phyloP scores from a whole-genome alignment of 2,888 invertebrate species.

The Rutpela maculata region DNA sequence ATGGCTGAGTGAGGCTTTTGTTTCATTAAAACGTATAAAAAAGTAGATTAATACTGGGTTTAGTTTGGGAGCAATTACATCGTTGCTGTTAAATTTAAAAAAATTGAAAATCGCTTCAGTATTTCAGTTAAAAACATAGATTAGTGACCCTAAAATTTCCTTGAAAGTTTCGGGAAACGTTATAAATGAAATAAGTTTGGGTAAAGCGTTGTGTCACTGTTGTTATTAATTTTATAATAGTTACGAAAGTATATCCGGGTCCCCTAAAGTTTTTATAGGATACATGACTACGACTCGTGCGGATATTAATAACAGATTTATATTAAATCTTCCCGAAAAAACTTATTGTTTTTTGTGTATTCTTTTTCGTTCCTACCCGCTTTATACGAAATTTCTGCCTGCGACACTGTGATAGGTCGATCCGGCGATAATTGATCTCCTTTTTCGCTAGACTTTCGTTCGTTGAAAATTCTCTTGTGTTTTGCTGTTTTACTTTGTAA shows the following conservation, averaged over 20 bases:
- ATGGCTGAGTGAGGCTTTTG: too few species aligned
- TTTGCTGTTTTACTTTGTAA: conserved; percentile 53
- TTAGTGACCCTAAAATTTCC: conserved; percentile 31
- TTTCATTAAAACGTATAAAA: too few species aligned
- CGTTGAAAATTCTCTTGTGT: conserved; percentile 45
- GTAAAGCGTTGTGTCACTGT: conserved; percentile 34
- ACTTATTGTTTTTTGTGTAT: conserved; percentile 43
- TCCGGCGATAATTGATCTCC: conserved; percentile 43
- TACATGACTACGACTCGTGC: conserved; percentile 36
- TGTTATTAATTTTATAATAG: conserved; percentile 43
- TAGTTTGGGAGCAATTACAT: neutral
- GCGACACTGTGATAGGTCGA: conserved; percentile 38
- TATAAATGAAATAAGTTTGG: conserved; percentile 39
- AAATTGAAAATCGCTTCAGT: neutral
- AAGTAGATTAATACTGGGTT: neutral
- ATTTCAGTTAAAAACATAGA: conserved; percentile 15
- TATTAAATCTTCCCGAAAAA: conserved; percentile 44
- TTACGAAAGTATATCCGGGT: conserved; percentile 37
- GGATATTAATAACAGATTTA: conserved; percentile 44
- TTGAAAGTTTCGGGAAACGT: conserved; percentile 27
- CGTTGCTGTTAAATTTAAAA: neutral
- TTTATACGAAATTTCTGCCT: conserved; percentile 42
- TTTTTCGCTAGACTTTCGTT: conserved; percentile 23
- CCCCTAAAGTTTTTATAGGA: conserved; percentile 36
- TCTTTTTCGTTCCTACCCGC: conserved; percentile 25